A percentile compares a stretch with the other conserved stretches of the same genome.
Evolutionary conservation across 2,113 vertebrate genomes (phyloP).

Genomic region (Peromyscus maniculatus): DNA sequence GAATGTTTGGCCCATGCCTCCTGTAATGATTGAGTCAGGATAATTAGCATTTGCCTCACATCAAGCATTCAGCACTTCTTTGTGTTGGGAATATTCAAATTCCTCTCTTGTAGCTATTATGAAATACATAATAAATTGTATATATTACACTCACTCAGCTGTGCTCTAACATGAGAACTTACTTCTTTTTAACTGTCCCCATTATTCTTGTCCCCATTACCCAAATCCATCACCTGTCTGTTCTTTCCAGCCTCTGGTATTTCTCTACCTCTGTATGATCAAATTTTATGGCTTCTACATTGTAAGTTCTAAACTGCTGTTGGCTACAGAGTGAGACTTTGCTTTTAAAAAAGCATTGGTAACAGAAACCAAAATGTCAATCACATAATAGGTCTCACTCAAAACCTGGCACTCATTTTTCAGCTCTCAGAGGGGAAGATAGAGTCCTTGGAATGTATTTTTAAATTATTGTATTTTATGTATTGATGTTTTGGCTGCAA

Average conservation of each 20-base stretch:
- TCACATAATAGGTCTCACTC: neutral
- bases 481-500: neutral
- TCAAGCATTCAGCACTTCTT: neutral
- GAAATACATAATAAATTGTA: neutral
- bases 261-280: neutral
- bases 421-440: neutral
- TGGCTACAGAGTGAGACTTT: neutral
- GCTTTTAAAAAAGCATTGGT: neutral
- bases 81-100: neutral
- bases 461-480: neutral
- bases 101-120: neutral
- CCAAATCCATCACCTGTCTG: neutral
- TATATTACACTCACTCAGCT: neutral
- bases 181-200: neutral
- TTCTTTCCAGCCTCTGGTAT: neutral
- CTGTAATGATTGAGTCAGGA: neutral
- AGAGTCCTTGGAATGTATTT: neutral
- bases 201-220: neutral
- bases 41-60: neutral
- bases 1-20: neutral
- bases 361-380: neutral
- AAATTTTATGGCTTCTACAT: neutral
- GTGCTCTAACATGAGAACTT: neutral
- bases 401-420: neutral
- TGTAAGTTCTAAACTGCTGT: neutral